Conservation (phyloP, 2,797 vertebrate genomes). For the Cynodonichthys magdalenae region DNA sequence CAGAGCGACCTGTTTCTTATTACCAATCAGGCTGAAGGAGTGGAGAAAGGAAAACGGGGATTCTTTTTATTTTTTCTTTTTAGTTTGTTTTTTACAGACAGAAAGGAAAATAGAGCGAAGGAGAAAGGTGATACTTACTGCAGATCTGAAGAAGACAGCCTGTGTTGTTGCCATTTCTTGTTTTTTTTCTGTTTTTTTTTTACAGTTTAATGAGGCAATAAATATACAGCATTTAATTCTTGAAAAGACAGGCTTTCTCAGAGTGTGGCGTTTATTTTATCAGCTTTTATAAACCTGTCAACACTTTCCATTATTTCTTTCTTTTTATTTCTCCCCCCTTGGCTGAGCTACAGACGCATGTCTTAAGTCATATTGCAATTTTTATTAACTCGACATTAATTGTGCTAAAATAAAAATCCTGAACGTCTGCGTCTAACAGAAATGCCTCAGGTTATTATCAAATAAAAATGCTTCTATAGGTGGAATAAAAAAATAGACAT, state of each 20-base stretch:
- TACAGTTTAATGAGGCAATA: conserved; percentile 81
- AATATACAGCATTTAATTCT: conserved; percentile 85
- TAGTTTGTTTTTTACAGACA: conserved; percentile 46
- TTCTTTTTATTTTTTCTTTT: conserved; percentile 48
- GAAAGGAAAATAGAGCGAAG: conserved; percentile 34
- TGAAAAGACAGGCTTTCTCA: conserved; percentile 83
- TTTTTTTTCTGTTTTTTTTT: conserved; percentile 61
- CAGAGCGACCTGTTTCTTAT: conserved; percentile 80
- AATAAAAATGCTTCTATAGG: conserved; percentile 68
- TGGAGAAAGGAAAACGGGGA: conserved; percentile 49
- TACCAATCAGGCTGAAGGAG: conserved; percentile 72
- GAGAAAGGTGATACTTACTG: conserved; percentile 70
- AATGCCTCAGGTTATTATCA: conserved; percentile 69
- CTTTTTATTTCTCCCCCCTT: conserved; percentile 23
- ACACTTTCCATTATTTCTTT: conserved; percentile 75
- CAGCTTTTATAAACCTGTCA: conserved; percentile 92
- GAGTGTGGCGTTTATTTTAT: conserved; percentile 86
- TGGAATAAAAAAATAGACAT: conserved; percentile 67
- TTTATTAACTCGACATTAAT: conserved; percentile 81
- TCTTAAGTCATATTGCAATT: conserved; percentile 76
- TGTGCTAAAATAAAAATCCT: conserved; percentile 54
- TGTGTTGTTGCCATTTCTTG: conserved; percentile 65
- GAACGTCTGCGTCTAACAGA: conserved; percentile 47
- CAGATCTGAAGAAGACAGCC: conserved; percentile 74
- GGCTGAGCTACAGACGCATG: conserved; percentile 52